phyloP scores from a whole-genome alignment of 2,888 invertebrate species.

The Nomada lathburiana region DNA sequence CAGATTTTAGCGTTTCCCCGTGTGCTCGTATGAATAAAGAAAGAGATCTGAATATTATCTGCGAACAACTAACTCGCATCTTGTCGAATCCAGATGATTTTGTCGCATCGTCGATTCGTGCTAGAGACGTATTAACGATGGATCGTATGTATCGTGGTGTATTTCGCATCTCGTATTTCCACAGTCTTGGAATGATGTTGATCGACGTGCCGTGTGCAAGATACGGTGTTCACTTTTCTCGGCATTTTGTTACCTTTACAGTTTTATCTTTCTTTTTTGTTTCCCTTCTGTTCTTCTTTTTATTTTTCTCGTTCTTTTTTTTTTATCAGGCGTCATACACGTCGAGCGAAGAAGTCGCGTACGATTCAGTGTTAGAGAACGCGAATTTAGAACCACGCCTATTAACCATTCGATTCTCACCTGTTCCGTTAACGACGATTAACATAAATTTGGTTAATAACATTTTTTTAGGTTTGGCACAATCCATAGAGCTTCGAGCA shows the following conservation, averaged over 20 bases:
- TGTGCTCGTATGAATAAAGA: slow-evolving; percentile 6
- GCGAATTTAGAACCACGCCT: slow-evolving; percentile 37
- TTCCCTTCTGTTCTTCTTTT: neutral
- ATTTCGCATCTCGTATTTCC: slow-evolving; percentile 52
- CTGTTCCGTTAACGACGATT: slow-evolving; percentile 57
- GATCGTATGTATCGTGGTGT: slow-evolving; percentile 15
- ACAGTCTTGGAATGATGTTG: slow-evolving; percentile 43
- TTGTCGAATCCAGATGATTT: slow-evolving; percentile 48
- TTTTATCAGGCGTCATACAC: neutral
- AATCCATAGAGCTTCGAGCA: slow-evolving; percentile 95
- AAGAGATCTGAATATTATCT: slow-evolving; percentile 10
- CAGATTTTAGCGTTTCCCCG: neutral
- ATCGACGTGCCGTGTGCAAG: slow-evolving; percentile 41
- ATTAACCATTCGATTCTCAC: slow-evolving; percentile 42
- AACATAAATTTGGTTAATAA: slow-evolving; percentile 71
- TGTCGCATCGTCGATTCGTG: slow-evolving; percentile 39
- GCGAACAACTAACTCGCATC: slow-evolving; percentile 65
- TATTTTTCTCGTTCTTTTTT: neutral
- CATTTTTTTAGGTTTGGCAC: slow-evolving; percentile 87
- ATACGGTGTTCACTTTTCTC: slow-evolving; percentile 24
- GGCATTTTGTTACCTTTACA: slow-evolving; percentile 10
- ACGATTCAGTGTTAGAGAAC: neutral
- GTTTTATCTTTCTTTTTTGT: neutral
- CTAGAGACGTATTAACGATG: slow-evolving; percentile 45
- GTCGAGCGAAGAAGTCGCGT: neutral